Conservation (phyloP, 2,888 invertebrate genomes). For the Acleris literana region DNA sequence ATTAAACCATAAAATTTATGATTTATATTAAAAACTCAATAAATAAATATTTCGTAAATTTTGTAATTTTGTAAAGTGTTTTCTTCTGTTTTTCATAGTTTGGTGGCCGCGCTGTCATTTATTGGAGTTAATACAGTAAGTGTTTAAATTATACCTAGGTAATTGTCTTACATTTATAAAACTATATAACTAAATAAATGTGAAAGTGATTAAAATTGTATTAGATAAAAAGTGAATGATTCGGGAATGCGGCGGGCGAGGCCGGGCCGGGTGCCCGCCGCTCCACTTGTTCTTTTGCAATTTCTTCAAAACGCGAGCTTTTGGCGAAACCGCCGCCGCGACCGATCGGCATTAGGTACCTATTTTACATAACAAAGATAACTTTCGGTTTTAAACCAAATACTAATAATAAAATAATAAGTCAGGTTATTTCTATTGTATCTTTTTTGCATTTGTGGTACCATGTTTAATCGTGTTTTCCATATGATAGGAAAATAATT, state of each 20-base stretch:
- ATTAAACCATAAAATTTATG: neutral
- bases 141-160: slow-evolving; percentile 43
- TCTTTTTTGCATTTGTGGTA: neutral
- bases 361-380: slow-evolving; percentile 9
- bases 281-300: slow-evolving; percentile 74
- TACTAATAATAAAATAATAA: no score
- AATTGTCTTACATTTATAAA: slow-evolving; percentile 26
- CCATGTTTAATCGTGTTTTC: neutral
- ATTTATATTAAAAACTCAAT: neutral
- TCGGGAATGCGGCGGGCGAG: slow-evolving; percentile 55
- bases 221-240: slow-evolving; percentile 51
- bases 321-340: slow-evolving; percentile 28
- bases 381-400: no score
- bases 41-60: slow-evolving; percentile 7
- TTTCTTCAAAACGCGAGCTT: slow-evolving; percentile 64
- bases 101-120: slow-evolving; percentile 69
- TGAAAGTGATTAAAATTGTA: slow-evolving; percentile 45
- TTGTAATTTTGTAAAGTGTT: slow-evolving; percentile 30
- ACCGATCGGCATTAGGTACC: neutral
- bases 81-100: slow-evolving; percentile 56
- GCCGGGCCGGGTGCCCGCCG: slow-evolving; percentile 59
- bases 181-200: slow-evolving; percentile 35
- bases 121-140: slow-evolving; percentile 71
- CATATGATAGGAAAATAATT: slow-evolving; percentile 19
- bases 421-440: neutral